Evolutionary conservation across 2,888 invertebrate species (phyloP).

Genomic region (Erebia palarica): DNA sequence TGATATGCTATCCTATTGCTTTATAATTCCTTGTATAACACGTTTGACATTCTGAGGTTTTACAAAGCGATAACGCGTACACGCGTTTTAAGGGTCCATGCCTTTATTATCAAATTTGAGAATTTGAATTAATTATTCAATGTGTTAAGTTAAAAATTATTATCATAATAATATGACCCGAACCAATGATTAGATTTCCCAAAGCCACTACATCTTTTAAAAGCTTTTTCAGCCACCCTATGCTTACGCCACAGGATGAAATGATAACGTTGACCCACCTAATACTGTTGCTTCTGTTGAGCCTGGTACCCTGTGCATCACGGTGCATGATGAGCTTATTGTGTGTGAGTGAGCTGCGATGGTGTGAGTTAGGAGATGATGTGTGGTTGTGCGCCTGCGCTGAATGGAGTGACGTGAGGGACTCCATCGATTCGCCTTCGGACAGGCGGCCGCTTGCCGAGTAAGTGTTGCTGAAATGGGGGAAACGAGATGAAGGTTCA

Average conservation of each 20-base stretch:
- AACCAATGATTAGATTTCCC: not conserved
- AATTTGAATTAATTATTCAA: too few species aligned
- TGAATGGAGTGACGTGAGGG: constrained; percentile 89
- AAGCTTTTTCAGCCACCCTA: not conserved
- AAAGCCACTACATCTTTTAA: not conserved
- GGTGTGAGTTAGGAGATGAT: constrained; percentile 86
- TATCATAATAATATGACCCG: not conserved
- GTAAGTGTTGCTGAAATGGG: constrained; percentile 85
- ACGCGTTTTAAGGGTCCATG: too few species aligned
- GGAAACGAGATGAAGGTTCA: constrained; percentile 64
- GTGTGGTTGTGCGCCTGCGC: constrained; percentile 89
- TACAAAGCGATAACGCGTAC: too few species aligned
- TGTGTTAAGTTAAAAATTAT: not conserved
- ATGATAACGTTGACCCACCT: constrained; percentile 83
- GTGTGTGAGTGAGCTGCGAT: constrained; percentile 86
- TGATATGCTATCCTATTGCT: too few species aligned
- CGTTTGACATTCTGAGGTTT: too few species aligned
- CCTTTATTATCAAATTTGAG: not conserved
- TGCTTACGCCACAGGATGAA: constrained; percentile 17
- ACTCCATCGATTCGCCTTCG: constrained; percentile 95
- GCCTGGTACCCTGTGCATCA: constrained; percentile 83
- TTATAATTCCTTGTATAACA: too few species aligned
- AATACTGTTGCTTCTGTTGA: constrained; percentile 96
- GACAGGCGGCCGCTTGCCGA: constrained; percentile 89
- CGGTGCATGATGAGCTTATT: constrained; percentile 83